Conservation (phyloP, 2,888 invertebrate species). For the Amphipyra tragopoginis region DNA sequence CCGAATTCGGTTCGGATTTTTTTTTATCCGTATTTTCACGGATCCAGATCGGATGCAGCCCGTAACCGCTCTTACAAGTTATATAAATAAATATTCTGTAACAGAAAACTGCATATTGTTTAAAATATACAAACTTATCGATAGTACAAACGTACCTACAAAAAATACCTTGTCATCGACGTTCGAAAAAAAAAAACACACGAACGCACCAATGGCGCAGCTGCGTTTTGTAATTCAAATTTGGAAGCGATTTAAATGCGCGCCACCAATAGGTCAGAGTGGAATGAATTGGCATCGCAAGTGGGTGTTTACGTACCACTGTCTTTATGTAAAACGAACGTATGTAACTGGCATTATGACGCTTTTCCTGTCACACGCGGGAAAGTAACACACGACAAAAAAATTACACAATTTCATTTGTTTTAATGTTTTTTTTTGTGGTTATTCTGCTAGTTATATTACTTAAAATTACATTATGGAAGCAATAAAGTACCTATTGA, state of each 20-base stretch:
- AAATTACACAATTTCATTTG: neutral
- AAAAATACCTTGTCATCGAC: constrained; percentile 67
- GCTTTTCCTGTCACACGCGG: constrained; percentile 59
- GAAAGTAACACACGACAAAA: constrained; percentile 8
- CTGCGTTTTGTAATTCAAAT: constrained; percentile 83
- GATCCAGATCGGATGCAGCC: too few relatives aligned
- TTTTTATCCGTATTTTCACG: too few relatives aligned
- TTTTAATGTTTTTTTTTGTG: too few relatives aligned
- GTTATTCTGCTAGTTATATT: too few relatives aligned
- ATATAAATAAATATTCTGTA: too few relatives aligned
- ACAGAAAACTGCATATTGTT: too few relatives aligned
- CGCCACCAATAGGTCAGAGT: constrained; percentile 85
- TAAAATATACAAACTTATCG: too few relatives aligned
- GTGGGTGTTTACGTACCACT: constrained; percentile 59
- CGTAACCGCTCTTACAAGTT: too few relatives aligned
- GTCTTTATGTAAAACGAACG: constrained; percentile 61
- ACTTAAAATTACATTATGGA: too few relatives aligned
- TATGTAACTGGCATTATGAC: constrained; percentile 58
- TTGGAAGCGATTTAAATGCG: constrained; percentile 81
- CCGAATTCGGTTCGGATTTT: too few relatives aligned
- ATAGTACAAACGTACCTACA: neutral
- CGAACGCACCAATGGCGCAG: constrained; percentile 68
- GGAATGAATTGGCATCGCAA: constrained; percentile 81
- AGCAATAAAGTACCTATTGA: too few relatives aligned
- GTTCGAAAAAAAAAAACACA: constrained; percentile 57